Evolutionary conservation across 2,113 vertebrate species (phyloP).

Genomic region (Nymphicus hollandicus): DNA sequence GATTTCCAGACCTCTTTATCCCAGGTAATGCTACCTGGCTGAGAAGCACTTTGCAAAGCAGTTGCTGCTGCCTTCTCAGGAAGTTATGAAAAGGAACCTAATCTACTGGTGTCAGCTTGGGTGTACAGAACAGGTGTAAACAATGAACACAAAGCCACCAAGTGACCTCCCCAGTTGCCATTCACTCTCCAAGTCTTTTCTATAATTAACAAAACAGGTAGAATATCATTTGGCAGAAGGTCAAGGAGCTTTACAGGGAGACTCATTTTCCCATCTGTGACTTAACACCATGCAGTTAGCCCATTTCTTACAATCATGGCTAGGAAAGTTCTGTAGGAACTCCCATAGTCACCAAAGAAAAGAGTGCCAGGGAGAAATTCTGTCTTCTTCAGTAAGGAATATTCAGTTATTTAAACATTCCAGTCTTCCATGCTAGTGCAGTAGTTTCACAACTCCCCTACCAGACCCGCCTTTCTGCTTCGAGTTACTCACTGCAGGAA

Average conservation of each 20-base stretch:
- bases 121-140: background rate
- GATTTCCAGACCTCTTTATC: background rate
- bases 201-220: background rate
- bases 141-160: background rate
- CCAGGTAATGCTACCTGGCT: background rate
- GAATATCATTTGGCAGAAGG: background rate
- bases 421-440: accelerated
- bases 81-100: background rate
- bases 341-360: background rate
- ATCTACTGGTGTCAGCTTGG: background rate
- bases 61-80: background rate
- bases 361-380: background rate
- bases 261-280: background rate
- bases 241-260: background rate
- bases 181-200: background rate
- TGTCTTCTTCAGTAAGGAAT: background rate
- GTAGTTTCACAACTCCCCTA: background rate
- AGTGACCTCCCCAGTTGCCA: background rate
- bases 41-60: background rate
- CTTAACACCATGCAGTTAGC: background rate
- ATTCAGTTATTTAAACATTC: background rate
- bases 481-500: background rate
- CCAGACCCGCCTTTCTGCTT: background rate
- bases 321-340: background rate
- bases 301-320: background rate